Evolutionary conservation across 2,888 invertebrate genomes (phyloP).

Genomic region (Patella pellucida): DNA sequence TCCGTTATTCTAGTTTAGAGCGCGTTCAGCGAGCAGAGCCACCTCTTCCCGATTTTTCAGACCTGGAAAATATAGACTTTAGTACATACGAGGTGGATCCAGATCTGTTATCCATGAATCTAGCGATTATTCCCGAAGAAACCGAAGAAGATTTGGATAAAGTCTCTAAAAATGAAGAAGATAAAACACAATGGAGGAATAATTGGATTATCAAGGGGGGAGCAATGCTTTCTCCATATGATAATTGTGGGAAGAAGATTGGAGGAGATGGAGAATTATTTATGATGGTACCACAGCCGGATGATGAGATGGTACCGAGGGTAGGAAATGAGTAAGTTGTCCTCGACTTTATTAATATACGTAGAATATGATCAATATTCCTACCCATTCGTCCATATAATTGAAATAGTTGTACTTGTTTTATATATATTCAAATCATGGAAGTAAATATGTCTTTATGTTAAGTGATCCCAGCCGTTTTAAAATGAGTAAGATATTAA

Average conservation of each 20-base stretch:
- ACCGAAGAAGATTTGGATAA: conserved; percentile 57
- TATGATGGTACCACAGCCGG: conserved; percentile 54
- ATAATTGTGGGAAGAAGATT: conserved; percentile 39
- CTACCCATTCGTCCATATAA: too few relatives aligned
- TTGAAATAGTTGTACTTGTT: too few relatives aligned
- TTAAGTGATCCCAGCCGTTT: too few relatives aligned
- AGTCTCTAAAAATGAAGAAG: conserved; percentile 42
- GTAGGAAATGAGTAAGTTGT: conserved; percentile 55
- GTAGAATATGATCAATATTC: too few relatives aligned
- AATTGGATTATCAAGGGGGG: conserved; percentile 62
- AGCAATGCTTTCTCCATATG: conserved; percentile 43
- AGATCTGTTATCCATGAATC: conserved; percentile 60
- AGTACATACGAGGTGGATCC: conserved; percentile 57
- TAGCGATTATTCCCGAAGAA: conserved; percentile 59
- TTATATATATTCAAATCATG: too few relatives aligned
- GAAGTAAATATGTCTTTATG: too few relatives aligned
- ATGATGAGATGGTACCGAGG: conserved; percentile 42
- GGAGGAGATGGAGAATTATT: conserved; percentile 40
- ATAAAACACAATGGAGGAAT: conserved; percentile 42
- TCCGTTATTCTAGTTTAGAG: conserved; percentile 46
- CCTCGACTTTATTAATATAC: too few relatives aligned
- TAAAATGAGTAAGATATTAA: too few relatives aligned
- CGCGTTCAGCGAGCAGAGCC: conserved; percentile 44
- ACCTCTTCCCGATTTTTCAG: conserved; percentile 51
- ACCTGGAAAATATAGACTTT: conserved; percentile 55